A percentile compares a stretch with the other conserved stretches of the same genome.
Evolutionary conservation across 2,888 invertebrate species (phyloP).

Genomic region (Acheta domesticus): DNA sequence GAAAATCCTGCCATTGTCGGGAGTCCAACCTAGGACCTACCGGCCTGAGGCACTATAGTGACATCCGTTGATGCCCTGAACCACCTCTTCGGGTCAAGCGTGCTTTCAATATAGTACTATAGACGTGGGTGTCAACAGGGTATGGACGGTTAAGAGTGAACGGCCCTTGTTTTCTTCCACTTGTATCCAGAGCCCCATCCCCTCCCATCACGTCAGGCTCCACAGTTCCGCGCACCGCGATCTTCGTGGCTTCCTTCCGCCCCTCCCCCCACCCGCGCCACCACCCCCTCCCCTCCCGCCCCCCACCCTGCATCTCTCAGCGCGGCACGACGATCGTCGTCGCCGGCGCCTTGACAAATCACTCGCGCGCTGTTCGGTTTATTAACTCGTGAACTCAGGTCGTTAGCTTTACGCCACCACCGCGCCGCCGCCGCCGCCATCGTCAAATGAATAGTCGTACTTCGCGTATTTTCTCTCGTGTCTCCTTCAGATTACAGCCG

Average conservation of each 20-base stretch:
- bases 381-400: not conserved
- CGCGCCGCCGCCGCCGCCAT: not conserved
- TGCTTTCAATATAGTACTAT: too few species aligned
- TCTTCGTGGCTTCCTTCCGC: not conserved
- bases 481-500: not conserved
- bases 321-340: not conserved
- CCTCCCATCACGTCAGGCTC: too few species aligned
- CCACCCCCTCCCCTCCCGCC: not conserved
- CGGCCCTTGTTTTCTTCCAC: too few species aligned
- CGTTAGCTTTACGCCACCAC: not conserved
- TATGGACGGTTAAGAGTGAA: too few species aligned
- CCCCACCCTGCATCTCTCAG: not conserved
- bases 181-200: too few species aligned
- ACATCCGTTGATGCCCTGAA: too few species aligned
- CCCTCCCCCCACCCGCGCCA: not conserved
- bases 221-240: not conserved
- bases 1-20: too few species aligned
- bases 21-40: too few species aligned
- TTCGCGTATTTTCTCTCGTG: not conserved
- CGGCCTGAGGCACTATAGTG: too few species aligned
- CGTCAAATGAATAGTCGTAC: slow-evolving; percentile 18
- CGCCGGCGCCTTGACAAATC: not conserved
- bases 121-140: too few species aligned
- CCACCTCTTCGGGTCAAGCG: too few species aligned
- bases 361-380: not conserved